Conservation (phyloP, 1,140 invertebrate species). For the Sesamia nonagrioides region DNA sequence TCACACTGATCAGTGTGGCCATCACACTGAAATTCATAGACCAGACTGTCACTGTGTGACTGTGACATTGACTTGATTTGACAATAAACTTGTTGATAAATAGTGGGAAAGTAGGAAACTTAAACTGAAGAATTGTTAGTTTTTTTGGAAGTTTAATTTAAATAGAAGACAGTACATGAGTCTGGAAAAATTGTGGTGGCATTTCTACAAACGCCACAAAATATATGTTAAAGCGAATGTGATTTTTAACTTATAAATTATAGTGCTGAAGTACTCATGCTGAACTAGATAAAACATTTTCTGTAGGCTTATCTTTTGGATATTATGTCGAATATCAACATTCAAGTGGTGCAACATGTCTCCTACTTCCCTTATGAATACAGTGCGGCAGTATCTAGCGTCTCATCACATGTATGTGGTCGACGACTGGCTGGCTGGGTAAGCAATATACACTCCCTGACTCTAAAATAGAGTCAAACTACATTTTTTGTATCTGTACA, state of each 20-base stretch:
- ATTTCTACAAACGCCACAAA: neutral
- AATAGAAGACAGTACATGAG: neutral
- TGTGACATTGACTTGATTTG: neutral
- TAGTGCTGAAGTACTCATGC: no score
- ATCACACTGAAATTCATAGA: no score
- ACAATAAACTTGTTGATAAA: slow-evolving; percentile 23
- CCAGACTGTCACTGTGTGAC: neutral
- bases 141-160: neutral
- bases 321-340: neutral
- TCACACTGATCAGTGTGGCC: no score
- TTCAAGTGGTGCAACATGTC: slow-evolving; percentile 37
- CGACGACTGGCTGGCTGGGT: slow-evolving; percentile 81
- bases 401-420: slow-evolving; percentile 73
- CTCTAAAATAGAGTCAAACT: no score
- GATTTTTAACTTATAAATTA: no score
- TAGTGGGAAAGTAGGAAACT: slow-evolving; percentile 7
- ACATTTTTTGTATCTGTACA: no score
- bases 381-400: slow-evolving; percentile 67
- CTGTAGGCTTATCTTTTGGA: neutral
- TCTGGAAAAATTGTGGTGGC: neutral
- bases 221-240: no score
- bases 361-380: slow-evolving; percentile 56
- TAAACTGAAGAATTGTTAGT: neutral
- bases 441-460: slow-evolving; percentile 43
- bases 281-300: neutral